A percentile compares a stretch with the other conserved stretches of the same genome.
These are phyloP conservation scores for Sinocyclocheilus anophthalmus DNA, from an alignment of 2,113 vertebrate species.

Conservation along the genomic window DNA sequence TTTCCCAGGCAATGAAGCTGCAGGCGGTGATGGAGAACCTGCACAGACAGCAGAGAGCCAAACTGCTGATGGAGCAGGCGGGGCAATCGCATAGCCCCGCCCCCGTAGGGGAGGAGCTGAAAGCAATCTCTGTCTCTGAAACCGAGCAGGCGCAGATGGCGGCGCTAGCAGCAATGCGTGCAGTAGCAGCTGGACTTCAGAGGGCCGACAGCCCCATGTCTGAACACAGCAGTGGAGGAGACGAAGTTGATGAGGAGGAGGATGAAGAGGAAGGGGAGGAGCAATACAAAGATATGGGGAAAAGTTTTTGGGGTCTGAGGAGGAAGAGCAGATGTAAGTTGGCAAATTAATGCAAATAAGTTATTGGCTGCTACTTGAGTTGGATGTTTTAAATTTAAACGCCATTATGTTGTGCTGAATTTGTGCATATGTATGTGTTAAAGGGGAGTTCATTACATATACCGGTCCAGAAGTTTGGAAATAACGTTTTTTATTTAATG, in stretches of 20 bases:
- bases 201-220: slow-evolving; percentile 83
- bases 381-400: too few species aligned
- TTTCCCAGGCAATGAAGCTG: slow-evolving; percentile 87
- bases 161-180: slow-evolving; percentile 90
- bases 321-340: slow-evolving; percentile 84
- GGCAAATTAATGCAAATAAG: slow-evolving; percentile 7
- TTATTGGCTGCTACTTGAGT: too few species aligned
- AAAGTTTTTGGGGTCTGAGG: slow-evolving; percentile 79
- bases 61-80: slow-evolving; percentile 86
- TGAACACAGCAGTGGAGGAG: slow-evolving; percentile 78
- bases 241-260: slow-evolving; percentile 76
- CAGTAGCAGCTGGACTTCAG: slow-evolving; percentile 85
- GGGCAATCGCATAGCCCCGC: slow-evolving; percentile 67
- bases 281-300: slow-evolving; percentile 80
- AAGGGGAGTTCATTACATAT: too few species aligned
- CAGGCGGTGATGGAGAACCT: slow-evolving; percentile 98
- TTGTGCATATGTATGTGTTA: too few species aligned
- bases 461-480: too few species aligned
- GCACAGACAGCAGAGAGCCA: slow-evolving; percentile 92
- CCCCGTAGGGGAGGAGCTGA: slow-evolving; percentile 40
- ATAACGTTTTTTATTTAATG: too few species aligned
- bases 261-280: slow-evolving; percentile 65
- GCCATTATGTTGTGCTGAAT: too few species aligned
- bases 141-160: slow-evolving; percentile 86
- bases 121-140: slow-evolving; percentile 72